Evolutionary conservation across 2,888 invertebrate species (phyloP).

Genomic region (Hanleya hanleyi): DNA sequence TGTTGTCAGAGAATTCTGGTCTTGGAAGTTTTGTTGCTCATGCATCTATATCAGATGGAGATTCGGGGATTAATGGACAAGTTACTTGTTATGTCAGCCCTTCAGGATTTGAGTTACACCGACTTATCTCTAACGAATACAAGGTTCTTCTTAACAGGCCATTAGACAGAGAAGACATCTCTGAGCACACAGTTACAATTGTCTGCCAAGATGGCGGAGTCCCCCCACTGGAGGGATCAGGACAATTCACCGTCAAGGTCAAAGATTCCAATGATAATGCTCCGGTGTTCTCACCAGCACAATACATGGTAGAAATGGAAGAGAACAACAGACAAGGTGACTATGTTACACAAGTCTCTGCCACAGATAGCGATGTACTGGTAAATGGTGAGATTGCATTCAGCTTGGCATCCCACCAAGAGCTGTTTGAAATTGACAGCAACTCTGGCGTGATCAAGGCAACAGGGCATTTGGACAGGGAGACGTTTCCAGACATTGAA

Average conservation of each 20-base stretch:
- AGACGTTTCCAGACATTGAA: background rate
- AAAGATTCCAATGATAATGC: background rate
- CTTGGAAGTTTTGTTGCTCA: constrained; percentile 13
- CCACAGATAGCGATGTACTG: background rate
- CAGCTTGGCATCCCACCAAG: background rate
- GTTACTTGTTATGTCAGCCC: background rate
- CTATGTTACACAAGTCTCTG: background rate
- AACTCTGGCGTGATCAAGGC: constrained; percentile 1
- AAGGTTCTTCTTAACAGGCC: background rate
- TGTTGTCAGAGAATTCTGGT: background rate
- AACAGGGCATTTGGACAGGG: background rate
- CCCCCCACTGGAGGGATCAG: background rate
- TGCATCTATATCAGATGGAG: constrained; percentile 3
- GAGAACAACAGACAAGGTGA: constrained; percentile 12
- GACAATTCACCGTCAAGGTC: background rate
- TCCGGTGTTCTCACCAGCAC: background rate
- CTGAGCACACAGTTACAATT: background rate
- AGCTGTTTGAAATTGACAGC: background rate
- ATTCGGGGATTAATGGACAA: constrained; percentile 3
- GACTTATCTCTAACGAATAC: background rate
- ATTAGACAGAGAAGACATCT: background rate
- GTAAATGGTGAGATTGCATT: background rate
- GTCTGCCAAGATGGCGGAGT: background rate
- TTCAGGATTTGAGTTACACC: background rate
- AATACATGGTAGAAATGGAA: background rate